Evolutionary conservation across 2,797 vertebrate species (phyloP), one percentile per base, ranked within the genome.

Genomic region (Rhodeus uyekii): DNA sequence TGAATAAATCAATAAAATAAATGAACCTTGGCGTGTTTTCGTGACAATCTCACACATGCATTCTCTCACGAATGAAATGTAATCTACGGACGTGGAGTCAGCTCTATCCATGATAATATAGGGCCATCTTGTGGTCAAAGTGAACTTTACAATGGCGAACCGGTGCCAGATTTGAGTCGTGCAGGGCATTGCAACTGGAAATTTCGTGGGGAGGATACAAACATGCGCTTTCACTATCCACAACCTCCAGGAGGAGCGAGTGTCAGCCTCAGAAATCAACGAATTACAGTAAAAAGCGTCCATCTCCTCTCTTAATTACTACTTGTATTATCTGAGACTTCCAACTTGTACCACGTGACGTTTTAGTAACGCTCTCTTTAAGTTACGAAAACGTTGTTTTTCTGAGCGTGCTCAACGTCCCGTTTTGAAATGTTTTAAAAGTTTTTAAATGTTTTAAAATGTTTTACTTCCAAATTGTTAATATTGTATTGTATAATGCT

Each of bases 131-230:
- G 76, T 68, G 77, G 46, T 55, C 34, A 53, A 39, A 1, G 6
- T 13, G 14, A 78, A 27, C 5, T 8, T n/a, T n/a, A n/a, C n/a
- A 88, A 83, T 88, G 86, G 89, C n/a, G n/a, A n/a, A n/a, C n/a
- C n/a, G 87, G 86, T 0, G 74, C 86, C n/a, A 69, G 81, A 27
- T 90, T 88, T 12, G 84, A 89, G 48, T 86, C 83, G 1, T 87
- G 88, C 48, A 85, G 89, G 87, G 86, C 42, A 0, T 46, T 87
- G 78, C n/a, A 76, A 63, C 18, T 63, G 53, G n/a, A 79, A 85
- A 53, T 77, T 78, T 76, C n/a, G 63, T 58, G 42, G 6, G 19
- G 34, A 46, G 0, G 55, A 84, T 27, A 5, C 75, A 73, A 67
- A 34, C 75, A 1, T 36, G n/a, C 9, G 44, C 71, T 50, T 86